Percentiles rank a stretch among this genome's conserved stretches.
phyloP scores from a whole-genome alignment of 2,888 invertebrate genomes.

The Lucinisca nassula region DNA sequence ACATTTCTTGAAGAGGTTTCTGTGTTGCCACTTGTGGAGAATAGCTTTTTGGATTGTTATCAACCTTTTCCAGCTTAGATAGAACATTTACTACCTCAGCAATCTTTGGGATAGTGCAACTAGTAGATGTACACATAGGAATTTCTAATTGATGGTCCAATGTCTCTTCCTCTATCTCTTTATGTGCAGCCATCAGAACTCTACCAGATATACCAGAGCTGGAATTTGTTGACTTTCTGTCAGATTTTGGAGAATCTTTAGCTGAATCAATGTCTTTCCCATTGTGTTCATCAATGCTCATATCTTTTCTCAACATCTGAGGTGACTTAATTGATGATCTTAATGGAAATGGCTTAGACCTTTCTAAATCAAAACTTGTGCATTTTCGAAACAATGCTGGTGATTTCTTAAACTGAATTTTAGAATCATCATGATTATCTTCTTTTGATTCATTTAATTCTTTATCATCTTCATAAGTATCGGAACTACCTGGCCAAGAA shows the following conservation, averaged over 20 bases:
- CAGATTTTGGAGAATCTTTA: conserved; percentile 4
- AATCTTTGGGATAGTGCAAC: neutral
- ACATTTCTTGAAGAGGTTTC: conserved; percentile 3
- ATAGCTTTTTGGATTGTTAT: neutral
- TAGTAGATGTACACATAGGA: neutral
- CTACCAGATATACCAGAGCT: neutral
- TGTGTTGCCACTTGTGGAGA: neutral
- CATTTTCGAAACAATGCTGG: conserved; percentile 62
- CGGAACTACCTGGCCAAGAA: conserved; percentile 60
- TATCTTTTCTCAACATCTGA: conserved; percentile 37
- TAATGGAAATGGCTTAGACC: conserved; percentile 65
- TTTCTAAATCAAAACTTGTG: conserved; percentile 68
- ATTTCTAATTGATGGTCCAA: neutral
- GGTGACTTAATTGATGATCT: conserved; percentile 61
- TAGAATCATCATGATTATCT: neutral
- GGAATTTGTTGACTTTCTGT: neutral
- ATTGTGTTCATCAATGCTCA: conserved; percentile 38
- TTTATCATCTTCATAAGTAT: conserved; percentile 9
- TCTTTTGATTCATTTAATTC: neutral
- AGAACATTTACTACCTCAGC: neutral
- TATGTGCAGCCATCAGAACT: neutral
- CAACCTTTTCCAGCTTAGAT: neutral
- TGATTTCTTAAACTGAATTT: conserved; percentile 43
- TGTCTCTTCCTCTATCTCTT: neutral
- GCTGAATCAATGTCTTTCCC: neutral